These are phyloP conservation scores for Poeciliopsis turrubarensis DNA, from an alignment of 2,113 vertebrate species.

Conservation along the genomic window DNA sequence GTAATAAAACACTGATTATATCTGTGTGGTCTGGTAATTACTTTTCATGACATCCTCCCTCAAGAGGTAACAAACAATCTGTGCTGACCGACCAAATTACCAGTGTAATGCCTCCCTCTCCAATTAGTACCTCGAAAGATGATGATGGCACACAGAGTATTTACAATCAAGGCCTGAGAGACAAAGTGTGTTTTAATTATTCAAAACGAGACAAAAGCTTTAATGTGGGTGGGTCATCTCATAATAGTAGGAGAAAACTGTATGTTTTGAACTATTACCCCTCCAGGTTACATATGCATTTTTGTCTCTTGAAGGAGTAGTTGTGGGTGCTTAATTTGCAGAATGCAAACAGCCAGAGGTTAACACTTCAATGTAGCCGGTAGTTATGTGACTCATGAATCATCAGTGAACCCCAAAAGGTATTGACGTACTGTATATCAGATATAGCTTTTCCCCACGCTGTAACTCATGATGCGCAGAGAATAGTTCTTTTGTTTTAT, in stretches of 20 bases:
- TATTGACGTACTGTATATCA: conserved; percentile 27
- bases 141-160: conserved; percentile 8
- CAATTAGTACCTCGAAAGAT: conserved; percentile 37
- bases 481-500: not conserved
- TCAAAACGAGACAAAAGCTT: conserved; percentile 3
- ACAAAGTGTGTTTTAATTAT: conserved; percentile 10
- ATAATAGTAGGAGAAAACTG: not conserved
- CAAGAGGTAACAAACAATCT: conserved; percentile 39
- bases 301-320: not conserved
- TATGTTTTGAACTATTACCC: not conserved
- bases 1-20: conserved; percentile 50
- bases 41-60: conserved; percentile 48
- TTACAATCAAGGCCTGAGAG: conserved; percentile 23
- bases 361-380: conserved; percentile 35
- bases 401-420: conserved; percentile 15
- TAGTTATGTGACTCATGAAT: conserved; percentile 46
- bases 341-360: conserved; percentile 25
- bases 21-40: conserved; percentile 54
- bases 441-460: conserved; percentile 14
- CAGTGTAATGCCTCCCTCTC: conserved; percentile 26
- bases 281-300: not conserved
- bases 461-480: conserved; percentile 1
- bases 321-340: conserved; percentile 11
- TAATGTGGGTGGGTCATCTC: not conserved
- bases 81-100: conserved; percentile 53